A percentile compares a stretch with the other conserved stretches of the same genome.
These are phyloP conservation scores for Octomys mimax DNA, from an alignment of 2,797 vertebrate species.

Conservation along the genomic window DNA sequence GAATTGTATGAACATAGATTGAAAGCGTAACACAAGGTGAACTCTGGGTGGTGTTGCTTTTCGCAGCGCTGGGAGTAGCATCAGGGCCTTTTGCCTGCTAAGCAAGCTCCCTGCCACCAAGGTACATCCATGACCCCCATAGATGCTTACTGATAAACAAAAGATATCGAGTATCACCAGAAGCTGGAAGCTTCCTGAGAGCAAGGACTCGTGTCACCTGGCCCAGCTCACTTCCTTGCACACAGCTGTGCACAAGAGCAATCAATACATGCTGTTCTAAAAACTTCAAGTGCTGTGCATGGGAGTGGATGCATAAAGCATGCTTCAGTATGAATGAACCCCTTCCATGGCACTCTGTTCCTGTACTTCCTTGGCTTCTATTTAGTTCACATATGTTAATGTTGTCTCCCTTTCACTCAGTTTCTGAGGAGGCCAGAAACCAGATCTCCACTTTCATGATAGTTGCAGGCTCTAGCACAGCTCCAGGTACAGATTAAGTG, in stretches of 20 bases:
- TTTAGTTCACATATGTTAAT: neutral
- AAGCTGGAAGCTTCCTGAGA: neutral
- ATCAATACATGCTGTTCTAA: neutral
- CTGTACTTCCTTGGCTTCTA: neutral
- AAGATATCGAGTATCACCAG: neutral
- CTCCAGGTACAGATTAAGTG: neutral
- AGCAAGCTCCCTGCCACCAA: neutral
- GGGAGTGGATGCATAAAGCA: conserved; percentile 16
- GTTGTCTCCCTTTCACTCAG: neutral
- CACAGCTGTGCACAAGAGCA: neutral
- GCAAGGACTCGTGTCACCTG: neutral
- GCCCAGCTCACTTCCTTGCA: neutral
- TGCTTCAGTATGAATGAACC: neutral
- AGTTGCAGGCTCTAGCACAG: neutral
- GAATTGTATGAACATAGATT: conserved; percentile 35
- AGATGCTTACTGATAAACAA: neutral
- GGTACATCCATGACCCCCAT: neutral
- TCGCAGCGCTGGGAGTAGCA: neutral
- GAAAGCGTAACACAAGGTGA: neutral
- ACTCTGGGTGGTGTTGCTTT: neutral
- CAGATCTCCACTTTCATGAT: neutral
- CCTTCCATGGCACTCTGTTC: neutral
- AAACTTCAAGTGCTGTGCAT: neutral
- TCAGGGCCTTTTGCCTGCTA: neutral
- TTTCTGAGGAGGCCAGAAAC: neutral